Conservation (phyloP, 2,888 invertebrate genomes). For the Papilio protenor region DNA sequence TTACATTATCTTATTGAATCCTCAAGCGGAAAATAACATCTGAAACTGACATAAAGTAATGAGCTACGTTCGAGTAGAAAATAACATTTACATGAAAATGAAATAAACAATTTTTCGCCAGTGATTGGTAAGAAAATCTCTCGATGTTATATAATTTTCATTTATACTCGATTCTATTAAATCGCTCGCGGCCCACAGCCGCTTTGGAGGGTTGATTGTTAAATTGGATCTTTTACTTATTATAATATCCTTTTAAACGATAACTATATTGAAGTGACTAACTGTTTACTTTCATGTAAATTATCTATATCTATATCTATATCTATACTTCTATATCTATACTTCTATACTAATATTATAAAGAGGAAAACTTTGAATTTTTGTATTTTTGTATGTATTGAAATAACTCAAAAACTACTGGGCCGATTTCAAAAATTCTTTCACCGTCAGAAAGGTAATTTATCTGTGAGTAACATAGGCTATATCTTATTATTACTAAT, state of each 20-base stretch:
- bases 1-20: conserved; percentile 1
- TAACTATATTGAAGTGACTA: background rate
- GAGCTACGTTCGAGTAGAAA: conserved; percentile 4
- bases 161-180: conserved; percentile 1
- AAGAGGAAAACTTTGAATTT: too few relatives aligned
- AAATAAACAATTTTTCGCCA: background rate
- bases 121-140: conserved; percentile 8
- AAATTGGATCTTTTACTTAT: background rate
- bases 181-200: background rate
- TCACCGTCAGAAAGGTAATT: too few relatives aligned
- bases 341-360: too few relatives aligned
- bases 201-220: background rate
- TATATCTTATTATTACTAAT: too few relatives aligned
- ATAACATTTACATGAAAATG: conserved; percentile 4
- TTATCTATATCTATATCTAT: too few relatives aligned
- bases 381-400: too few relatives aligned
- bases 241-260: background rate
- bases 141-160: background rate
- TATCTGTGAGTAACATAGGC: too few relatives aligned
- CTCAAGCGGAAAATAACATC: conserved; percentile 21
- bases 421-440: too few relatives aligned
- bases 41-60: conserved; percentile 19
- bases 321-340: too few relatives aligned
- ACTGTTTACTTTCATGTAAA: background rate
- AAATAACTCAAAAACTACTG: too few relatives aligned